A percentile compares a stretch with the other conserved stretches of the same genome.
Evolutionary conservation across 23 tunicate genomes (phyloP).

Genomic region (Ascidia mentula): DNA sequence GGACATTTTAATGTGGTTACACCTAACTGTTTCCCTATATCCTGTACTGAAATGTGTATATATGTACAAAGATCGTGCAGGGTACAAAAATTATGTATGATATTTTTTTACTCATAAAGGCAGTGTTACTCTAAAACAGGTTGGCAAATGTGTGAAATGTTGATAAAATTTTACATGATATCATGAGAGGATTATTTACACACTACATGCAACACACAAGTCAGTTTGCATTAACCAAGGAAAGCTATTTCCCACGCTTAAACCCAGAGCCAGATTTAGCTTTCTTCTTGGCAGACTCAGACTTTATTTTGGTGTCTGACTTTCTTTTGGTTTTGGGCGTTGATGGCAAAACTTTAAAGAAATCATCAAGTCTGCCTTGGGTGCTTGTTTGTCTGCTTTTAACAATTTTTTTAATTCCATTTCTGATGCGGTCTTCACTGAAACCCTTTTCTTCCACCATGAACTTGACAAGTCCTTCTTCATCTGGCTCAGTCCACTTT

Average conservation of each 20-base stretch:
- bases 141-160: no score
- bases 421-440: slow-evolving; percentile 89
- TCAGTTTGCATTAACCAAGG: no score
- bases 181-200: no score
- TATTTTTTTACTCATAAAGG: no score
- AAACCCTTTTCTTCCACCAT: slow-evolving; percentile 90
- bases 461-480: slow-evolving; percentile 73
- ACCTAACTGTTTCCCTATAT: no score
- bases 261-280: not conserved
- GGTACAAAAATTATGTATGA: no score
- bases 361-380: slow-evolving; percentile 96
- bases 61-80: no score
- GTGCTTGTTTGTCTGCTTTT: slow-evolving; percentile 73
- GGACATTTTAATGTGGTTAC: slow-evolving; percentile 17
- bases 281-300: slow-evolving; percentile 50
- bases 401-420: slow-evolving; percentile 72
- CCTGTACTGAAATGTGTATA: no score
- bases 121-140: no score
- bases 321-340: slow-evolving; percentile 55
- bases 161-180: no score
- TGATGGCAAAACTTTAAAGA: slow-evolving; percentile 74
- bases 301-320: slow-evolving; percentile 62
- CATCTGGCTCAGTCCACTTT: slow-evolving; percentile 82
- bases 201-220: no score
- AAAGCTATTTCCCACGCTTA: slow-evolving; percentile 42